phyloP scores from a whole-genome alignment of 2,888 invertebrate species.

The Phanerotoma sp. region DNA sequence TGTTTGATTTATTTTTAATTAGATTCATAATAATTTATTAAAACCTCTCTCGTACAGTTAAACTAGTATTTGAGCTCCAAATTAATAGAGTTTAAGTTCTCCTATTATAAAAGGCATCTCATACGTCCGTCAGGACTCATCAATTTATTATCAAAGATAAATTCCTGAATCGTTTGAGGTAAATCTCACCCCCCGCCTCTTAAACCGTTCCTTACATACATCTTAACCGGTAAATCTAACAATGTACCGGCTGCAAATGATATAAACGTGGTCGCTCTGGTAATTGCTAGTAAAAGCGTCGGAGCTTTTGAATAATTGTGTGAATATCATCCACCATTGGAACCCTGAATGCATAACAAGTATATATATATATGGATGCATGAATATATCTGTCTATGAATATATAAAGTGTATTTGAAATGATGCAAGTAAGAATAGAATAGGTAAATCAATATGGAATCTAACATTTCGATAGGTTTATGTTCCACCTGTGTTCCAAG shows the following conservation, averaged over 20 bases:
- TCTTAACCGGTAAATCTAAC: background rate
- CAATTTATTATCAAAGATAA: slow-evolving; percentile 8
- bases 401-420: background rate
- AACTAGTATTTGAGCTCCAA: background rate
- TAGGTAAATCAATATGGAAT: background rate
- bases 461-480: slow-evolving; percentile 8
- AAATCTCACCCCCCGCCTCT: background rate
- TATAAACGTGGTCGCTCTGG: slow-evolving; percentile 5
- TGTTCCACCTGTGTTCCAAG: background rate
- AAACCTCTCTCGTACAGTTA: too few species aligned
- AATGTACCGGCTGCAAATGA: slow-evolving; percentile 16
- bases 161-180: slow-evolving; percentile 14
- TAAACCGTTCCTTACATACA: too few species aligned
- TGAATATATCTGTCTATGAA: background rate
- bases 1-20: too few species aligned
- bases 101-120: background rate
- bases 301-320: background rate
- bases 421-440: background rate
- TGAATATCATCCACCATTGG: slow-evolving; percentile 1
- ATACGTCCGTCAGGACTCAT: background rate
- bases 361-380: background rate
- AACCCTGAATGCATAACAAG: background rate
- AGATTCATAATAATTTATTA: too few species aligned
- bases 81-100: background rate
- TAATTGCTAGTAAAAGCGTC: background rate